Evolutionary conservation across 2,888 invertebrate species (phyloP).

Genomic region (Cryptocheilus praepositus): DNA sequence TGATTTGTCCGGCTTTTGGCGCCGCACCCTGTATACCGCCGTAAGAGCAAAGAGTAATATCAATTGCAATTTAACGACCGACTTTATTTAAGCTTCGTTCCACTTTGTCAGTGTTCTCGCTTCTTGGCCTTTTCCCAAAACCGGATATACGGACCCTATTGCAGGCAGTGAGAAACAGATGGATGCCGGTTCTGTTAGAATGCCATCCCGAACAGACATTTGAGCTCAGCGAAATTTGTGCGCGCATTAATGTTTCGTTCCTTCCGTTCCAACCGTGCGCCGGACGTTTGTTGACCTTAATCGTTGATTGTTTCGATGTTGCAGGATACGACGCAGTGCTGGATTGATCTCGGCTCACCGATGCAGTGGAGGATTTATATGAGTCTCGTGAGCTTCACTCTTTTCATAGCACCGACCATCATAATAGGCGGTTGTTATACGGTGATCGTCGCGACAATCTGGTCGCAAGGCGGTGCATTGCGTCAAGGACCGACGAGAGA

Average conservation of each 20-base stretch:
- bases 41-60: too few species aligned
- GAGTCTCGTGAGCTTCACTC: constrained; percentile 86
- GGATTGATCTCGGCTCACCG: constrained; percentile 88
- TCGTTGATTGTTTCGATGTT: constrained; percentile 26
- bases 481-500: constrained; percentile 75
- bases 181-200: too few species aligned
- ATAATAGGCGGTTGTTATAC: constrained; percentile 94
- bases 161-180: too few species aligned
- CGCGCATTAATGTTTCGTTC: constrained; percentile 3
- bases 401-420: constrained; percentile 90
- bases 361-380: constrained; percentile 93
- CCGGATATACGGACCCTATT: too few species aligned
- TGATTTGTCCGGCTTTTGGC: too few species aligned
- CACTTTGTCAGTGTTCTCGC: too few species aligned
- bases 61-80: too few species aligned
- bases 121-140: too few species aligned
- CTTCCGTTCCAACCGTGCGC: constrained; percentile 21
- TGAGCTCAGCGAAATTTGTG: too few species aligned
- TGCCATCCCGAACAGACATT: too few species aligned
- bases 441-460: constrained; percentile 93
- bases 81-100: too few species aligned
- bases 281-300: constrained; percentile 25
- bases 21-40: too few species aligned
- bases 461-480: constrained; percentile 78
- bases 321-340: constrained; percentile 82